Evolutionary conservation across 2,888 invertebrate species (phyloP).

Genomic region (Poecilobothrus nobilitatus): DNA sequence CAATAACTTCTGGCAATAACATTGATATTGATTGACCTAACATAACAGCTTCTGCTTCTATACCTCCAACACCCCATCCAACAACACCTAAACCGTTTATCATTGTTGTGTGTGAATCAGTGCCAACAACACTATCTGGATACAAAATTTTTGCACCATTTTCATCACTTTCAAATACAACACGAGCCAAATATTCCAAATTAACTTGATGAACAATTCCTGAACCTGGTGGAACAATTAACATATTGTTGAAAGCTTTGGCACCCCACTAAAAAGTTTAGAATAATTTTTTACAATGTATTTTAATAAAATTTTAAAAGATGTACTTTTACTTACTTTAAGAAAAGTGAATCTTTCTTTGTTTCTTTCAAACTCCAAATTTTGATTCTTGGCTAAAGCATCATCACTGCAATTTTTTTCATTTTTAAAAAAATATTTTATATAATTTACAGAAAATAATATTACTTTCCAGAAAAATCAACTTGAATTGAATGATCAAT

Average conservation of each 20-base stretch:
- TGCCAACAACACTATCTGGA: slow-evolving; percentile 91
- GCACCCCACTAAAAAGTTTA: slow-evolving; percentile 78
- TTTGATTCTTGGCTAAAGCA: slow-evolving; percentile 85
- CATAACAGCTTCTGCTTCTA: slow-evolving; percentile 99
- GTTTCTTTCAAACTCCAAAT: slow-evolving; percentile 90
- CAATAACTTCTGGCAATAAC: slow-evolving; percentile 92
- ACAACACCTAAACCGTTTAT: slow-evolving; percentile 94
- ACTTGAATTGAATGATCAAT: slow-evolving; percentile 98
- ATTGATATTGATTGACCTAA: slow-evolving; percentile 95
- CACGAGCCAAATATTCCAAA: slow-evolving; percentile 84
- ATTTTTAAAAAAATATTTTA: slow-evolving; percentile 31
- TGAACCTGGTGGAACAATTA: slow-evolving; percentile 95
- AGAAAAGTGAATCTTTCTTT: slow-evolving; percentile 91
- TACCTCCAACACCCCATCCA: slow-evolving; percentile 82
- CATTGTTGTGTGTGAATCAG: slow-evolving; percentile 99
- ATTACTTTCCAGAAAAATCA: slow-evolving; percentile 71
- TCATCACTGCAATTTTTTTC: slow-evolving; percentile 53
- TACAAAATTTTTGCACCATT: slow-evolving; percentile 51
- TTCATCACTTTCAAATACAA: slow-evolving; percentile 66
- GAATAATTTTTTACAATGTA: slow-evolving; percentile 20
- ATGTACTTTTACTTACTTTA: slow-evolving; percentile 63
- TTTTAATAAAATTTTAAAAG: background rate
- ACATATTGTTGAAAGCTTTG: slow-evolving; percentile 87
- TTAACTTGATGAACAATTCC: slow-evolving; percentile 99
- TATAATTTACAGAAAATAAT: background rate